Conservation (phyloP, 30 jellyfish, hydroid and myxozoan species). For the Pelagia noctiluca region DNA sequence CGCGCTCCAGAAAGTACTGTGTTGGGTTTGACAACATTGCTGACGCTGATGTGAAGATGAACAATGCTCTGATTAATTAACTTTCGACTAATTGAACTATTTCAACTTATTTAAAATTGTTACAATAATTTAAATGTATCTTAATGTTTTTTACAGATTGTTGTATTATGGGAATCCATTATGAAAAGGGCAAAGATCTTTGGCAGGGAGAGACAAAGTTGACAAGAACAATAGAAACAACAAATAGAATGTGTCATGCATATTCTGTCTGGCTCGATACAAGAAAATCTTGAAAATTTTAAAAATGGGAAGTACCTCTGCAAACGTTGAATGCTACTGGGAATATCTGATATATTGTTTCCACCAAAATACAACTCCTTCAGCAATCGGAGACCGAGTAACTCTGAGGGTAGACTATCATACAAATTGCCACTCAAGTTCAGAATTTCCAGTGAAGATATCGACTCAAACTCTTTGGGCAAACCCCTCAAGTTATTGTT, state of each 20-base stretch:
- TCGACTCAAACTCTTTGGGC: constrained; percentile 87
- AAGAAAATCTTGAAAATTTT: background rate
- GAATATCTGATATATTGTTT: constrained; percentile 60
- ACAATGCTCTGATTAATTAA: too few species aligned
- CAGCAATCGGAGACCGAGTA: constrained; percentile 62
- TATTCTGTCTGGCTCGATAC: background rate
- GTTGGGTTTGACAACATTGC: too few species aligned
- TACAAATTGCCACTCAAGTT: constrained; percentile 92
- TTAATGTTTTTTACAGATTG: too few species aligned
- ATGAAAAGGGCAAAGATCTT: too few species aligned
- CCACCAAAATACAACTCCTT: constrained; percentile 97
- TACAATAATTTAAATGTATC: too few species aligned
- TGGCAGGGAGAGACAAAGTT: too few species aligned
- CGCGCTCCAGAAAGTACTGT: too few species aligned
- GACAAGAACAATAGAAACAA: background rate
- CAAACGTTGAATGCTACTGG: constrained; percentile 70
- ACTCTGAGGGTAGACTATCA: constrained; percentile 75
- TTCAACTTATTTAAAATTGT: too few species aligned
- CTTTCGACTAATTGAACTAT: too few species aligned
- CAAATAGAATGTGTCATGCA: background rate
- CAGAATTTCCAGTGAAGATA: constrained; percentile 59
- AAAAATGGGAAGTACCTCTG: constrained; percentile 60
- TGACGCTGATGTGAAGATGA: too few species aligned
- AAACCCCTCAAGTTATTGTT: constrained; percentile 77
- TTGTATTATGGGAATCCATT: too few species aligned